Conservation (phyloP, 2,888 invertebrate species). For the Sepioteuthis lessoniana region DNA sequence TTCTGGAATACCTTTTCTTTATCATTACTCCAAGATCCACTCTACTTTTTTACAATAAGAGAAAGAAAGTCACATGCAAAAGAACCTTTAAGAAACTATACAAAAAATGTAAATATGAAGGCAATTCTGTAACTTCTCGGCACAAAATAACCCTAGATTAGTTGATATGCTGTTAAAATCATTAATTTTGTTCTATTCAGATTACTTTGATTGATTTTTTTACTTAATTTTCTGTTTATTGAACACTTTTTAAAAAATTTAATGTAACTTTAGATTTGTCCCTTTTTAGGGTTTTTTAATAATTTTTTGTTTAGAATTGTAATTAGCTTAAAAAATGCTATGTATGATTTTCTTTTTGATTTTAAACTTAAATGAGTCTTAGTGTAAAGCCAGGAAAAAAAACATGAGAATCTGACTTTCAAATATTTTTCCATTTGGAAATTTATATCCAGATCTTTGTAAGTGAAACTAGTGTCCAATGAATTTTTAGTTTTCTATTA, state of each 20-base stretch:
- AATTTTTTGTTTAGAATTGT: not conserved
- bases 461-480: not conserved
- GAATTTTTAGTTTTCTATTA: not conserved
- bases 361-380: not conserved
- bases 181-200: not conserved
- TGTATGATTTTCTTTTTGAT: not conserved
- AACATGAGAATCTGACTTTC: not conserved
- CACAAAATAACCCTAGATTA: too few species aligned
- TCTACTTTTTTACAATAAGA: too few species aligned
- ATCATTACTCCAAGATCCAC: too few species aligned
- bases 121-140: too few species aligned
- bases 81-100: too few species aligned
- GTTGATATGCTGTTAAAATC: too few species aligned
- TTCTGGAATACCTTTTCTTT: too few species aligned
- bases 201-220: not conserved
- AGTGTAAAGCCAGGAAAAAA: not conserved
- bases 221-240: not conserved
- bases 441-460: not conserved
- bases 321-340: not conserved
- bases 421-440: not conserved
- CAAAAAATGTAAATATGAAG: too few species aligned
- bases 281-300: not conserved
- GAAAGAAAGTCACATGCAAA: too few species aligned
- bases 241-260: not conserved
- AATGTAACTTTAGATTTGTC: not conserved